Evolutionary conservation across 2,113 vertebrate species (phyloP).

Genomic region (Tor tambroides): DNA sequence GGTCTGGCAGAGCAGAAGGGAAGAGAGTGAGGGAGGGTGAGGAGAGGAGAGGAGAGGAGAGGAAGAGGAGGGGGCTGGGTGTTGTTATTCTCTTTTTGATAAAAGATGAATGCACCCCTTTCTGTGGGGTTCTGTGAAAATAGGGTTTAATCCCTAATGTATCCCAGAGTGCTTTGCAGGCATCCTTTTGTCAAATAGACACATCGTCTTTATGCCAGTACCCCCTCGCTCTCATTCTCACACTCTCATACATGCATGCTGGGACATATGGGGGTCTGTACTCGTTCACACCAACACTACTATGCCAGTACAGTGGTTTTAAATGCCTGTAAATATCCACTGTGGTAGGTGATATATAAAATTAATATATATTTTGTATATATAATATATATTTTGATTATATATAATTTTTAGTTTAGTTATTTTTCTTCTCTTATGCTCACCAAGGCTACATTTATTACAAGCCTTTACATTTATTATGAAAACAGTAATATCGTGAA

Average conservation of each 20-base stretch:
- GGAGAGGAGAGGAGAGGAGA: background rate
- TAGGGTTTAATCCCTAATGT: constrained; percentile 40
- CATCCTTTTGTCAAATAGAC: constrained; percentile 43
- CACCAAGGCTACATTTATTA: background rate
- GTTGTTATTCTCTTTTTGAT: constrained; percentile 37
- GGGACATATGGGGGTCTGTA: constrained; percentile 22
- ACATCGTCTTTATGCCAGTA: constrained; percentile 37
- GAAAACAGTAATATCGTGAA: background rate
- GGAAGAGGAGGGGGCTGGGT: background rate
- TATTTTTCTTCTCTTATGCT: too few species aligned
- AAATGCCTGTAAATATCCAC: background rate
- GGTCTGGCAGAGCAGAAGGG: constrained; percentile 32
- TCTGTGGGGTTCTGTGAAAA: constrained; percentile 31
- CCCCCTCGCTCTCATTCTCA: constrained; percentile 22
- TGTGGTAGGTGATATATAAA: background rate
- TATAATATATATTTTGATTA: too few species aligned
- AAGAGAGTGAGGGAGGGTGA: constrained; percentile 32
- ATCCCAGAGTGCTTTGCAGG: constrained; percentile 45
- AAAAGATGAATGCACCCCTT: constrained; percentile 41
- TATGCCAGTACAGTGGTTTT: background rate
- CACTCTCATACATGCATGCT: constrained; percentile 6
- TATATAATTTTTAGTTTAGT: too few species aligned
- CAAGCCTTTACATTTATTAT: too few species aligned
- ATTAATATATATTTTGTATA: too few species aligned
- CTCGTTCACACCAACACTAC: background rate